These are phyloP conservation scores for Ophion ventricosus DNA, from an alignment of 2,888 invertebrate species.

Conservation along the genomic window DNA sequence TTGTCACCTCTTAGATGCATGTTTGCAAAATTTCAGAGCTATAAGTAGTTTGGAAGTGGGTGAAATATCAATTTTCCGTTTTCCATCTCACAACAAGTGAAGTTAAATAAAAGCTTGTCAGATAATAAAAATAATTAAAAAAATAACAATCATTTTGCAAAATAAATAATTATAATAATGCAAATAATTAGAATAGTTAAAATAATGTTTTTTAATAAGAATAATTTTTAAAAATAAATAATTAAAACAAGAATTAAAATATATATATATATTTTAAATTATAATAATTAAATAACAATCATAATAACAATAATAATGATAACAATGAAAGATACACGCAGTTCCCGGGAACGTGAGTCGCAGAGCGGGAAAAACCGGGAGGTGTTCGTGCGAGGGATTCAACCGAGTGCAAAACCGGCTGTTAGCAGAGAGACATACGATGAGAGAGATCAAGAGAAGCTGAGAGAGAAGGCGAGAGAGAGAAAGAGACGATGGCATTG, in stretches of 20 bases:
- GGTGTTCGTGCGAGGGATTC: slow-evolving; percentile 36
- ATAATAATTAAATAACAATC: neutral
- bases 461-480: neutral
- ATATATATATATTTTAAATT: neutral
- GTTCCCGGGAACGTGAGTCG: slow-evolving; percentile 40
- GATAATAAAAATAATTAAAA: no score
- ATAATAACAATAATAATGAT: no score
- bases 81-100: no score
- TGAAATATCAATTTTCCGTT: no score
- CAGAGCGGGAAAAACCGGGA: slow-evolving; percentile 13
- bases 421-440: slow-evolving; percentile 48
- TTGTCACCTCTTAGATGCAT: no score
- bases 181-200: no score
- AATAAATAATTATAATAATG: no score
- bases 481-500: slow-evolving; percentile 75
- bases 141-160: no score
- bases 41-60: no score
- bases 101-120: no score
- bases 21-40: no score
- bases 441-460: neutral
- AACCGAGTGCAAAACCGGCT: slow-evolving; percentile 56
- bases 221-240: neutral
- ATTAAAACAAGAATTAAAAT: neutral
- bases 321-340: slow-evolving; percentile 5
- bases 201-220: neutral